phyloP scores from a whole-genome alignment of 2,797 vertebrate species.

The Enteromius argenteus region DNA sequence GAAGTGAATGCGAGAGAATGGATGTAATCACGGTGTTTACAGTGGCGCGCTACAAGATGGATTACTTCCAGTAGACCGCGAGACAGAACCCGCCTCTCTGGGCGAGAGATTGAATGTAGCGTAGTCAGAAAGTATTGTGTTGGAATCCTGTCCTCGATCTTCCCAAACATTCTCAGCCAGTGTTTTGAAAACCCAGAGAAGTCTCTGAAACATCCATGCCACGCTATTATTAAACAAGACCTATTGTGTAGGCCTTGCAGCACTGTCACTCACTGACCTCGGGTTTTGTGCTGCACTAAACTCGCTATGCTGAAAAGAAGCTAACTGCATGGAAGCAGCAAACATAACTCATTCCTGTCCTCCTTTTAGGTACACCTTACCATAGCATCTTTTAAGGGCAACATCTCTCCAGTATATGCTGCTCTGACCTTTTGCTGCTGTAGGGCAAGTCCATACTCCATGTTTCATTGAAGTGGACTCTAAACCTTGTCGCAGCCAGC shows the following conservation, averaged over 20 bases:
- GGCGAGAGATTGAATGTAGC: conserved; percentile 38
- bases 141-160: conserved; percentile 16
- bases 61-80: conserved; percentile 44
- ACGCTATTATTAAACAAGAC: conserved; percentile 42
- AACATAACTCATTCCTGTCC: conserved; percentile 24
- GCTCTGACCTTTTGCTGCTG: conserved; percentile 29
- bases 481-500: conserved; percentile 6
- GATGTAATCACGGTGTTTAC: conserved; percentile 50
- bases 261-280: conserved; percentile 30
- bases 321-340: conserved; percentile 11
- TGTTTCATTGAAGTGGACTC: conserved; percentile 41
- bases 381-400: conserved; percentile 29
- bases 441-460: conserved; percentile 12
- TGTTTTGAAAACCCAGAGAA: conserved; percentile 25
- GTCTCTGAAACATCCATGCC: neutral
- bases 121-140: conserved; percentile 14
- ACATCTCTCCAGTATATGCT: conserved; percentile 18
- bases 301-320: conserved; percentile 4
- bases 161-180: neutral
- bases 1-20: conserved; percentile 23
- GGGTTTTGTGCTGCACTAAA: conserved; percentile 11
- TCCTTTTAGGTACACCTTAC: conserved; percentile 16
- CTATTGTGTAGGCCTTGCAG: conserved; percentile 22
- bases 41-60: conserved; percentile 41
- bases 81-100: conserved; percentile 43